Evolutionary conservation across 2,888 invertebrate genomes (phyloP), one percentile per base, ranked within the genome.

Genomic region (Lepidocyrtinus sp.): DNA sequence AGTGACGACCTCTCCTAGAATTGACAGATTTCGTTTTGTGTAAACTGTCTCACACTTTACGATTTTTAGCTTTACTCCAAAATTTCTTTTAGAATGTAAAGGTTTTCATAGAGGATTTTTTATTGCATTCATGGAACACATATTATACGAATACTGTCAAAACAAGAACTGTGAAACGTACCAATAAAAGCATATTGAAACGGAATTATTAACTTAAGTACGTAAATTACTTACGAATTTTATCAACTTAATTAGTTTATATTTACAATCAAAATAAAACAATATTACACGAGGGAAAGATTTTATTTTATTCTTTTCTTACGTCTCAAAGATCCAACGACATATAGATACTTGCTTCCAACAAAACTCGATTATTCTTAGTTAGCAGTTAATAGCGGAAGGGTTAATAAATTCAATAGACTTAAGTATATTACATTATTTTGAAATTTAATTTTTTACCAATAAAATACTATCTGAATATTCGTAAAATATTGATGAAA

Each of bases 81-180:
- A 50, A 7, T 50, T 17, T 36, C 2, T 50, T 50, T 12, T 50
- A 50, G 15, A 36, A 59, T 21, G 2, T 59, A 59, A 36, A 5
- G 12, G 36, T 36, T 36, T 36, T 36, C 36, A 9, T 12, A 36
- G 12, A 5, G 59, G 59, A 22, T 59, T 59, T 59, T 59, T 36
- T 36, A 36, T 36, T 36, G 36, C 22, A 36, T 21, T 59, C 21
- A 36, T 21, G 21, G 22, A 9, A 59, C 59, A 59, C 21, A 59
- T 59, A 21, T 21, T 59, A 59, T 59, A 59, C 59, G 59, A 59
- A 59, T 59, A 19, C 17, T 15, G 59, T 21, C 19, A 21, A 59
- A 21, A 59, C 59, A 24, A 55, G 50, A 69, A 69, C 75, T 75
- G 75, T 68, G 75, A 75, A 67, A 75, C 68, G 75, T 75, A 75